Percentiles rank a stretch among this genome's conserved stretches.
Evolutionary conservation across 2,797 vertebrate genomes (phyloP).

Genomic region (Sebastolobus alascanus): DNA sequence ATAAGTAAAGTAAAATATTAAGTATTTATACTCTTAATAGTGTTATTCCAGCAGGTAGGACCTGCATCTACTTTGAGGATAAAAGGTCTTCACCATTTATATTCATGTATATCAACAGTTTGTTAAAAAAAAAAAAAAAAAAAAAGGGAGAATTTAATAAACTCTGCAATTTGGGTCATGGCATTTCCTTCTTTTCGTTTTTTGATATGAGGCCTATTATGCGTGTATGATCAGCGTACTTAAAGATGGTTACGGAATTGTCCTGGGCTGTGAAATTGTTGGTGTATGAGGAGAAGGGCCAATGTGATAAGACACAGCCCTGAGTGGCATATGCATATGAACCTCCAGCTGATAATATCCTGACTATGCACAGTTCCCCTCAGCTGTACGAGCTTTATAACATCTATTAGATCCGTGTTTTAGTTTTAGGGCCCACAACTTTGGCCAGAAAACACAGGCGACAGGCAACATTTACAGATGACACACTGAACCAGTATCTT

Average conservation of each 20-base stretch:
- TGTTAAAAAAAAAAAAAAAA: background rate
- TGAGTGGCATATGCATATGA: too few relatives aligned
- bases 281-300: background rate
- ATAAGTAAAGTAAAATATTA: background rate
- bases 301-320: background rate
- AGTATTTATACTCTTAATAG: background rate
- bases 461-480: background rate
- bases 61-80: background rate
- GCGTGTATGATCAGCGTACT: background rate
- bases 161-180: background rate
- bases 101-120: background rate
- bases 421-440: background rate
- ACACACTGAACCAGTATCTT: background rate
- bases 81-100: background rate
- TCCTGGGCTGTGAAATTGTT: background rate
- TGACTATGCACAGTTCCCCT: background rate
- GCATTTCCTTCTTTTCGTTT: too few relatives aligned
- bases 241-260: background rate
- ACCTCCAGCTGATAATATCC: background rate
- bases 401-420: background rate
- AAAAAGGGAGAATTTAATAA: background rate
- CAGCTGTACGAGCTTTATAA: too few relatives aligned
- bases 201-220: too few relatives aligned
- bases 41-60: background rate
- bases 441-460: too few relatives aligned